phyloP scores from a whole-genome alignment of 2,113 vertebrate species.

The Pteruthius melanotis region DNA sequence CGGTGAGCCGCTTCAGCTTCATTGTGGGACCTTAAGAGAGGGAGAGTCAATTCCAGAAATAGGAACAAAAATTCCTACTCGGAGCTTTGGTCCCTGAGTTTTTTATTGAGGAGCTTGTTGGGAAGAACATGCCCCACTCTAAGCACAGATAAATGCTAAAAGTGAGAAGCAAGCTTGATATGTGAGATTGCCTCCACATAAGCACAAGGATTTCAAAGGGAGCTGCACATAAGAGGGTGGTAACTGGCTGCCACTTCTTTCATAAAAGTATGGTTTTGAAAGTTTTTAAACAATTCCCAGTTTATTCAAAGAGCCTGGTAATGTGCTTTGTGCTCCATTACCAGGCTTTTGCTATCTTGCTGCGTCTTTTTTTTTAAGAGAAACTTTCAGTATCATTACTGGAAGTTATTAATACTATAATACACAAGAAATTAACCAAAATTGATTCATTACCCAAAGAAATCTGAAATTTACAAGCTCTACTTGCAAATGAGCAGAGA shows the following conservation, averaged over 20 bases:
- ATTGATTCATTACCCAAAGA: neutral
- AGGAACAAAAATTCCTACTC: neutral
- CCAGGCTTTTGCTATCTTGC: neutral
- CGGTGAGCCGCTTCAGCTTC: conserved; percentile 79
- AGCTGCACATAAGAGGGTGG: neutral
- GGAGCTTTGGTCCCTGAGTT: neutral
- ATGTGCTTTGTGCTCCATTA: neutral
- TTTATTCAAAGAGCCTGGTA: neutral
- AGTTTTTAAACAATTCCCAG: neutral
- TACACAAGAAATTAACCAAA: neutral
- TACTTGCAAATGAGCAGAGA: neutral
- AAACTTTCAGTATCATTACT: neutral
- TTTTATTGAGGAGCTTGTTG: neutral
- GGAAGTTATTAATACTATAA: neutral
- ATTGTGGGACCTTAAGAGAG: conserved; percentile 82
- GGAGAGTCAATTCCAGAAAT: neutral
- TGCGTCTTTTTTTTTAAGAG: neutral
- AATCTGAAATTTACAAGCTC: neutral
- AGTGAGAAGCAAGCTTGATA: neutral
- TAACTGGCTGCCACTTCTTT: neutral
- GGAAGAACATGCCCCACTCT: neutral
- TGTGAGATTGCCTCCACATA: neutral
- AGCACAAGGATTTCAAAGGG: neutral
- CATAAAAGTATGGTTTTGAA: neutral
- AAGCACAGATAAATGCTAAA: neutral